Base-by-base conservation (phyloP, 2,888 invertebrate genomes). In the Kuschelorhynchus macadamiae region DNA sequence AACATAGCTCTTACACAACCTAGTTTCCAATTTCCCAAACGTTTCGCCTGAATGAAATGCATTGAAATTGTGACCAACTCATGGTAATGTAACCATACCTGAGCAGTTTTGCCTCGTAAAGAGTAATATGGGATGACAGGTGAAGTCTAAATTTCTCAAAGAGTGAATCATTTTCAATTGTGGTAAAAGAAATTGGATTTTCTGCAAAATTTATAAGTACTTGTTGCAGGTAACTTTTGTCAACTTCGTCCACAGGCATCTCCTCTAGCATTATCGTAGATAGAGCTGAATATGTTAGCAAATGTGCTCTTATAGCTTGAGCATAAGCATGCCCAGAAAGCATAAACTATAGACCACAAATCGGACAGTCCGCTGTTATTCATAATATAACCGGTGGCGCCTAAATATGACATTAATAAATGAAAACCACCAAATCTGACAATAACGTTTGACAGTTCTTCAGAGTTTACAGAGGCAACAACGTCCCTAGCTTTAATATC, bases 1-100 rank as follows among this genome's bases (percentile, higher is more conserved):
- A 56, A 5, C 56, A 56, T 44, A 25, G 56, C 56, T 56, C 12
- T 56, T n/a, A 25, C 44, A 16, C 56, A 56, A 44, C 44, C 21
- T 41, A 56, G 30, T 16, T 55, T n/a, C 39, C 39, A 39, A 41
- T 55, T 18, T 55, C 55, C 39, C 41, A 55, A 39, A 14, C 39
- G 39, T 55, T 55, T 39, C 1, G 39, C 55, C 36, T 39, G 53
- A 36, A 53, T 53, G 21, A 53, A 53, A 53, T 53, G 53, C 53
- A 53, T 53, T 11, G 50, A 12, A 50, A 50, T 50, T 12, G 50
- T 50, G 12, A 50, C 30, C 21, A 50, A 12, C 32, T 50, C 50
- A 25, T 41, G 41, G 7, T 25, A 25, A 25, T 25, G 25, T 41
- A 41, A 41, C 41, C 41, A 47, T 5, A 20, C 11, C 18, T 47